Conservation (phyloP, 2,797 vertebrate genomes). For the Hoplostethus atlanticus region DNA sequence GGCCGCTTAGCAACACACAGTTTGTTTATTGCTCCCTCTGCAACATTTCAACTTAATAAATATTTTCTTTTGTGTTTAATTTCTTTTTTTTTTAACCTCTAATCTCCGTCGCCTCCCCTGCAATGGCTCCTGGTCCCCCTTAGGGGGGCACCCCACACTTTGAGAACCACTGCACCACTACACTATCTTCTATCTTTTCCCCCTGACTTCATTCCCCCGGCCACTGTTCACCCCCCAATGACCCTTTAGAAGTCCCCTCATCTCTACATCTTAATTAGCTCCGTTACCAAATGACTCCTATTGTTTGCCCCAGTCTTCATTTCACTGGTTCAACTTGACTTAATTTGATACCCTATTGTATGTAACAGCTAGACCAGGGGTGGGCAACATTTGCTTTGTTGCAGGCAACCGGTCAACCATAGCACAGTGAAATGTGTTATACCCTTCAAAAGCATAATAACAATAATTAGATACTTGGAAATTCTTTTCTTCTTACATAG, state of each 20-base stretch:
- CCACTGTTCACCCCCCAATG: conserved; percentile 18
- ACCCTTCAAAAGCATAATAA: too few relatives aligned
- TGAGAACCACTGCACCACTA: neutral
- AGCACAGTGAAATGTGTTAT: too few relatives aligned
- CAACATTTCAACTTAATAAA: too few relatives aligned
- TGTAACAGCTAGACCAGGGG: neutral
- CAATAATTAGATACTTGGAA: neutral
- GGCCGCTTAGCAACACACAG: too few relatives aligned
- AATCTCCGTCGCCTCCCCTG: too few relatives aligned
- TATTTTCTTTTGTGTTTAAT: too few relatives aligned
- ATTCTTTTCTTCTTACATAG: neutral
- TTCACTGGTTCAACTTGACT: conserved; percentile 44
- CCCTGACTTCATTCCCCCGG: neutral
- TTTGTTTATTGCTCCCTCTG: too few relatives aligned
- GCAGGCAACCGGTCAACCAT: neutral
- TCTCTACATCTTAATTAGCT: conserved; percentile 24
- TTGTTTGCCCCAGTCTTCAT: conserved; percentile 48
- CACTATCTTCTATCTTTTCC: conserved; percentile 19
- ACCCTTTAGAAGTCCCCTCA: conserved; percentile 23
- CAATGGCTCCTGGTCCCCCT: too few relatives aligned
- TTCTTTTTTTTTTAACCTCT: too few relatives aligned
- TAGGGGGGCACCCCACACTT: too few relatives aligned
- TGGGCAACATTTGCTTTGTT: neutral
- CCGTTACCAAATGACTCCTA: conserved; percentile 23
- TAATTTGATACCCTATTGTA: conserved; percentile 42